Evolutionary conservation across 1,140 invertebrate genomes (phyloP), one percentile per base, ranked within the genome.

Genomic region (Diabrotica undecimpunctata): DNA sequence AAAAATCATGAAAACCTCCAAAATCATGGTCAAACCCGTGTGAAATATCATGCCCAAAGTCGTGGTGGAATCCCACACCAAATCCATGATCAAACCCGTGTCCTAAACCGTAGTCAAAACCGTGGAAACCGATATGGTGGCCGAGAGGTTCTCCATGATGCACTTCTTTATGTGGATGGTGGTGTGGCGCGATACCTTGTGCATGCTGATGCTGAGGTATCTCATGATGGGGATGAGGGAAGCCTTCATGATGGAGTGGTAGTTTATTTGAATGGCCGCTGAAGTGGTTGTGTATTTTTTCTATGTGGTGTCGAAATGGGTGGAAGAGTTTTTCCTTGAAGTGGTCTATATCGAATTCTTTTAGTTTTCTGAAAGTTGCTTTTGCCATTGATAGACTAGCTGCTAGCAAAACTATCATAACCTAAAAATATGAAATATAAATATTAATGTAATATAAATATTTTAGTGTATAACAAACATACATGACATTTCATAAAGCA

Each of bases 331-430:
- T 62, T 54, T 41, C 39, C n/a, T 54, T 62, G 37, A 54, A 62
- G 53, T 54, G 12, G 61, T 54, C 38, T 8, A n/a, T 12, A n/a
- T 62, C 38, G 11, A 37, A 62, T 38, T 62, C 54, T 61, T 38
- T 62, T 5, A 54, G n/a, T 54, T 54, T 62, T n/a, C 36, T 54
- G 36, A 62, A 62, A 11, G 61, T 62, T 7, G 11, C 36, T 7
- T 41, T 12, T 5, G 61, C 14, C 11, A 46, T 11, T 12, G 36
- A 25, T 7, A 62, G 36, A 39, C 12, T 60, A 7, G 38, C 36
- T 54, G 53, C 37, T 9, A 54, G n/a, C 14, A 62, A 12, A 13
- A 62, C 51, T 5, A 62, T 9, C 51, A 54, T 62, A 10, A 62
- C 37, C 61, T 62, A 36, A 5, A 62, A 62, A 13, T 25, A 25